Evolutionary conservation across 2,888 invertebrate genomes (phyloP).

Genomic region (Drosophila macrospina): DNA sequence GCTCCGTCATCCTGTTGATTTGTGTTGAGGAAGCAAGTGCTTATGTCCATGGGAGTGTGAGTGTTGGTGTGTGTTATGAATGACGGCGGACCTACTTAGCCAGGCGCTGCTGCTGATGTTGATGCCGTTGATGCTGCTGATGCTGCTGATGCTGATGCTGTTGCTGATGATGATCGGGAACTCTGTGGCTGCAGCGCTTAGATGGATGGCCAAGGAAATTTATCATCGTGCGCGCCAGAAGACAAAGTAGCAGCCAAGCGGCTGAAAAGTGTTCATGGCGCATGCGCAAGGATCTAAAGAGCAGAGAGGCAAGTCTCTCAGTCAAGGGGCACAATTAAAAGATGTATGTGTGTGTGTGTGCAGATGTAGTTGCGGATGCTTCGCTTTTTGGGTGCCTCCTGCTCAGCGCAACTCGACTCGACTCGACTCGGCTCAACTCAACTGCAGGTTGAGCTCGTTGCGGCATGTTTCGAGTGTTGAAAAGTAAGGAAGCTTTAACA

Average conservation of each 20-base stretch:
- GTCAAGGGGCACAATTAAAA: conserved; percentile 18
- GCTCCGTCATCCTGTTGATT: conserved; percentile 75
- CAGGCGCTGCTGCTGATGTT: conserved; percentile 41
- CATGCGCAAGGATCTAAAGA: conserved; percentile 71
- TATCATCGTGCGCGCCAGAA: conserved; percentile 67
- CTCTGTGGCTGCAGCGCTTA: conserved; percentile 40
- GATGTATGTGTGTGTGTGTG: conserved; percentile 38
- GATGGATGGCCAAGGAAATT: conserved; percentile 70
- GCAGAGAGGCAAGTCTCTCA: conserved; percentile 16
- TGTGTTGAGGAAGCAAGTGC: conserved; percentile 80
- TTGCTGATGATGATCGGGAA: conserved; percentile 38
- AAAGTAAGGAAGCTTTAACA: conserved; percentile 85
- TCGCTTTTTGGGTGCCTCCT: conserved; percentile 29
- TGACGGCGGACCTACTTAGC: conserved; percentile 64
- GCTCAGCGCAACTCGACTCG: conserved; percentile 9
- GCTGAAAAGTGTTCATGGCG: conserved; percentile 37
- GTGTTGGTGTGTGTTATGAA: conserved; percentile 54
- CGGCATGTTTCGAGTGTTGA: conserved; percentile 78
- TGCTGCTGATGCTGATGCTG: conserved; percentile 33
- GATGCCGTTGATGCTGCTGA: conserved; percentile 25
- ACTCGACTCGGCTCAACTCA: conserved; percentile 4
- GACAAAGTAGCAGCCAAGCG: conserved; percentile 68
- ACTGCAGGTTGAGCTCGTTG: conserved; percentile 7
- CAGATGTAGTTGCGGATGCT: conserved; percentile 30
- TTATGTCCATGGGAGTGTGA: conserved; percentile 49